phyloP scores from a whole-genome alignment of 2,888 invertebrate genomes.

The Amiota mariae region DNA sequence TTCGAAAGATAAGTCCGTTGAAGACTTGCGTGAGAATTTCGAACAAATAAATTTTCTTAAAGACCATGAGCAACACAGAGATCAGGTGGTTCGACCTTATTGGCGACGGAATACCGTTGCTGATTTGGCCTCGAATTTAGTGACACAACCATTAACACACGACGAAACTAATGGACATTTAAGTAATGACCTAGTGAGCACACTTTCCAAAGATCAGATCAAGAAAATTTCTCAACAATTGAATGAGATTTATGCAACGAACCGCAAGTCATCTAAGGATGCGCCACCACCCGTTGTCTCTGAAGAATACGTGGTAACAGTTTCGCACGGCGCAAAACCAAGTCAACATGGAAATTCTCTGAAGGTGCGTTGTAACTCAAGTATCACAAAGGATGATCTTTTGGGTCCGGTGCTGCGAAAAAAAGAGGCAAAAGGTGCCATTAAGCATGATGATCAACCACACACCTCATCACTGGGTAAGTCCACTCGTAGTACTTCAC shows the following conservation, averaged over 20 bases:
- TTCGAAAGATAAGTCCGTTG: constrained; percentile 89
- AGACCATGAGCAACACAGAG: constrained; percentile 73
- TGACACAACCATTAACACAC: constrained; percentile 75
- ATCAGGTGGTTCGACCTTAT: constrained; percentile 83
- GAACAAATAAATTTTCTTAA: constrained; percentile 78
- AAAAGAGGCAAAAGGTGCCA: constrained; percentile 69
- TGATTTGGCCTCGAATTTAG: constrained; percentile 83
- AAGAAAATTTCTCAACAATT: constrained; percentile 85
- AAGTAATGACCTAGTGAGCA: constrained; percentile 86
- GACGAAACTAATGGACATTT: constrained; percentile 76
- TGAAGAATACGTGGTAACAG: constrained; percentile 79
- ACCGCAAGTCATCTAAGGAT: constrained; percentile 66
- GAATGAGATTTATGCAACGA: constrained; percentile 83
- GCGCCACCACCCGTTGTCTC: constrained; percentile 58
- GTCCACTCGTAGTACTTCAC: constrained; percentile 65
- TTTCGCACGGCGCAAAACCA: constrained; percentile 72
- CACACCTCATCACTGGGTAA: constrained; percentile 76
- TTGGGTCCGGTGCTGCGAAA: constrained; percentile 68
- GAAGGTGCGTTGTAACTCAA: constrained; percentile 78
- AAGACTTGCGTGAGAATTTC: constrained; percentile 86
- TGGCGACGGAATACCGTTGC: constrained; percentile 90
- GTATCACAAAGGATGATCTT: constrained; percentile 74
- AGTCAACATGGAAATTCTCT: constrained; percentile 66
- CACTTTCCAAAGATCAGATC: constrained; percentile 88
- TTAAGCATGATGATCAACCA: constrained; percentile 77